Percentiles rank a stretch among this genome's conserved stretches.
These are phyloP conservation scores for Liolophura sinensis DNA, from an alignment of 1,140 invertebrate species.

Conservation along the genomic window DNA sequence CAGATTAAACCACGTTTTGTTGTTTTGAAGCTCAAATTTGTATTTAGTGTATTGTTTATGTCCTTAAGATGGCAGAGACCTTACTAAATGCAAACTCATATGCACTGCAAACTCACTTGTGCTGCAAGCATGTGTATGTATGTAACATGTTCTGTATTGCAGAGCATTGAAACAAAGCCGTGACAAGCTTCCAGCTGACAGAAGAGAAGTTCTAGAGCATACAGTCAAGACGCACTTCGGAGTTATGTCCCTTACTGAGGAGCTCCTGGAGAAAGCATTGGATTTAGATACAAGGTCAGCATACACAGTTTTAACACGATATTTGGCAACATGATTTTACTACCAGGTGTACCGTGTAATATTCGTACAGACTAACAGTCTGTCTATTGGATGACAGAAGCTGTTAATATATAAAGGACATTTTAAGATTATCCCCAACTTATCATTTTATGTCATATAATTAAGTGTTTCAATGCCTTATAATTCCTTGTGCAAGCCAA, in stretches of 20 bases:
- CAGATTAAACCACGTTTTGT: too few relatives aligned
- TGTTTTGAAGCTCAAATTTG: too few relatives aligned
- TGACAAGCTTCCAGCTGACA: constrained; percentile 62
- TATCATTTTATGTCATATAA: too few relatives aligned
- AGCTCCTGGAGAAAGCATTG: constrained; percentile 45
- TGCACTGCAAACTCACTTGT: neutral
- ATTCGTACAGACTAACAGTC: too few relatives aligned
- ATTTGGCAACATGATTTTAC: neutral
- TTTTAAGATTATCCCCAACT: too few relatives aligned
- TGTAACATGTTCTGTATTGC: constrained; percentile 10
- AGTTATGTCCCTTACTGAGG: constrained; percentile 41
- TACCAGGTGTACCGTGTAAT: too few relatives aligned
- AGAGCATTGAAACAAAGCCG: constrained; percentile 65
- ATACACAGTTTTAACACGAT: neutral
- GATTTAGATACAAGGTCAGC: constrained; percentile 47
- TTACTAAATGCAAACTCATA: neutral
- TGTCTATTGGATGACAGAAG: neutral
- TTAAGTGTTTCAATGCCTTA: too few relatives aligned
- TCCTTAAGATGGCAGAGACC: too few relatives aligned
- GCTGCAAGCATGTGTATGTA: neutral
- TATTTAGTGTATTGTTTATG: too few relatives aligned
- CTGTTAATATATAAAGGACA: neutral
- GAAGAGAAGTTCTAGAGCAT: constrained; percentile 59
- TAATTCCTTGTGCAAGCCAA: too few relatives aligned
- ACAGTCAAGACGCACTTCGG: constrained; percentile 50